phyloP scores from a whole-genome alignment of 1,140 invertebrate species.

The Formica exsecta region DNA sequence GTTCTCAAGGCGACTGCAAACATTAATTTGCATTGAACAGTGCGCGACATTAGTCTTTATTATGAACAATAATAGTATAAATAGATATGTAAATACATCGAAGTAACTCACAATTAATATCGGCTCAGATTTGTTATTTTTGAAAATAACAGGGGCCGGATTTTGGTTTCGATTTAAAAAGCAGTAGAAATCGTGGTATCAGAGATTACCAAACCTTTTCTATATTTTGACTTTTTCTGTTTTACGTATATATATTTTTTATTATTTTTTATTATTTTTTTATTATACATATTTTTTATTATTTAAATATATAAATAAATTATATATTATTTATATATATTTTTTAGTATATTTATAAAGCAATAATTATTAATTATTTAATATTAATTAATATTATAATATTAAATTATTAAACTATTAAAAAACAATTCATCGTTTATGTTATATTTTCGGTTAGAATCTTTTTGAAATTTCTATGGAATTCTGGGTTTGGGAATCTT shows the following conservation, averaged over 20 bases:
- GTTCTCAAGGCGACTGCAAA: slow-evolving; percentile 53
- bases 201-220: neutral
- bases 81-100: slow-evolving; percentile 11
- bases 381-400: no score
- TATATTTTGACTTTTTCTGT: neutral
- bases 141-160: neutral
- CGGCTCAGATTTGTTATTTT: neutral
- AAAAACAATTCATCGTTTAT: no score
- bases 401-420: no score
- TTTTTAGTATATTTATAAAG: no score
- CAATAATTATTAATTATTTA: no score
- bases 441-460: neutral
- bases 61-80: slow-evolving; percentile 40
- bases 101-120: slow-evolving; percentile 6
- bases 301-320: no score
- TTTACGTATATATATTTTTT: neutral
- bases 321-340: no score
- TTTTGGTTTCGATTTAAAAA: no score
- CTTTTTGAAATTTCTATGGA: neutral
- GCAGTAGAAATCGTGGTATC: neutral
- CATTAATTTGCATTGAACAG: slow-evolving; percentile 51
- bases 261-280: neutral
- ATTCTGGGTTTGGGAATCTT: neutral
- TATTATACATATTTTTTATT: no score
- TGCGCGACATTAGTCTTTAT: slow-evolving; percentile 40